Evolutionary conservation across 2,113 vertebrate genomes (phyloP).

Genomic region (Antigone vipio): DNA sequence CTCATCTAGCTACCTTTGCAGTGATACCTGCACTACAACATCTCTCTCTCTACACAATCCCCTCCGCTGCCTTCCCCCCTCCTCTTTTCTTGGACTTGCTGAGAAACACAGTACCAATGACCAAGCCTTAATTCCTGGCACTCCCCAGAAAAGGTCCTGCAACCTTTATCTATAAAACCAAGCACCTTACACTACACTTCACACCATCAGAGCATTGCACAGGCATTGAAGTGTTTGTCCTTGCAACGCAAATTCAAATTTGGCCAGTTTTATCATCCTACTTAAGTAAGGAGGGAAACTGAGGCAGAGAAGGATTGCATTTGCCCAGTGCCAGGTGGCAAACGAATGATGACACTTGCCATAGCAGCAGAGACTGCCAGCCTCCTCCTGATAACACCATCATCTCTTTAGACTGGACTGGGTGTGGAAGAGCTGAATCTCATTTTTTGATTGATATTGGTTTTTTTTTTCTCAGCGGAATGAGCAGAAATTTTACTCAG

Average conservation of each 20-base stretch:
- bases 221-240: not conserved
- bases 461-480: not conserved
- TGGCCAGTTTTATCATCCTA: not conserved
- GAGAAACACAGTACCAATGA: not conserved
- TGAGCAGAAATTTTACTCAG: not conserved
- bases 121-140: not conserved
- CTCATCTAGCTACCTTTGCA: not conserved
- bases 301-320: not conserved
- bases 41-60: not conserved
- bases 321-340: not conserved
- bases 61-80: not conserved
- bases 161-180: accelerated
- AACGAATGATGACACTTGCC: accelerated
- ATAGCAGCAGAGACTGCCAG: not conserved
- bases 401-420: not conserved
- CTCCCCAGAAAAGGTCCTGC: not conserved
- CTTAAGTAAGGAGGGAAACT: not conserved
- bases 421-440: not conserved
- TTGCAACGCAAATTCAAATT: not conserved
- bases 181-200: not conserved
- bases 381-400: not conserved
- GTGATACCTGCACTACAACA: not conserved
- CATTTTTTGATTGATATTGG: not conserved
- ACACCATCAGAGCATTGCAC: not conserved
- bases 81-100: not conserved